These are phyloP conservation scores for Dipodomys spectabilis DNA, from an alignment of 2,113 vertebrate species.

Conservation along the genomic window DNA sequence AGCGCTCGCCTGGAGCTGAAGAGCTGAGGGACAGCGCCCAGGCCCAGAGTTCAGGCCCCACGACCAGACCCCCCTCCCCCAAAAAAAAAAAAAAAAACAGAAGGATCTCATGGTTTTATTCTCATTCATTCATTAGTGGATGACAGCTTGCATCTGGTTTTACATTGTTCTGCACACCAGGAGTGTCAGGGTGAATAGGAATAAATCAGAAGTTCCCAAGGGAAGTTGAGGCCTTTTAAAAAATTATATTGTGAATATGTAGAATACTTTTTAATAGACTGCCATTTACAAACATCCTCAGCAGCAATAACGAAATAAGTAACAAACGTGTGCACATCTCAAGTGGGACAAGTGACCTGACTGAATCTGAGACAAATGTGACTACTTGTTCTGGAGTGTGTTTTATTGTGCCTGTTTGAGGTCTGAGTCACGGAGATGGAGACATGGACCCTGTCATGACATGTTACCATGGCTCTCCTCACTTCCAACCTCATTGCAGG, in stretches of 20 bases:
- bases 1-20: no score
- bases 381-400: background rate
- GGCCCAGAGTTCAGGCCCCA: no score
- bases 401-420: background rate
- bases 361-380: constrained; percentile 12
- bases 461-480: background rate
- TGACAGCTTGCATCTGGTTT: background rate
- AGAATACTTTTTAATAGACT: background rate
- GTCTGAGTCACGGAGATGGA: background rate
- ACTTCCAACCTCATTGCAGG: background rate
- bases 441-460: background rate
- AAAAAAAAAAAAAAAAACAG: background rate
- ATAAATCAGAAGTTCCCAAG: background rate
- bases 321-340: background rate
- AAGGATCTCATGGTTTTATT: constrained; percentile 20
- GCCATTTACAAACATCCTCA: constrained; percentile 20
- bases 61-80: no score
- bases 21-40: no score
- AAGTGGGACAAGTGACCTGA: background rate
- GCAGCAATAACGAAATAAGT: background rate
- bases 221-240: background rate
- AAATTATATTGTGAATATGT: constrained; percentile 44
- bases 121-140: constrained; percentile 22
- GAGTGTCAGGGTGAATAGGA: background rate
- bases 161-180: background rate